Evolutionary conservation across 2,113 vertebrate genomes (phyloP), one percentile per base, ranked within the genome.

Genomic region (Limanda limanda): DNA sequence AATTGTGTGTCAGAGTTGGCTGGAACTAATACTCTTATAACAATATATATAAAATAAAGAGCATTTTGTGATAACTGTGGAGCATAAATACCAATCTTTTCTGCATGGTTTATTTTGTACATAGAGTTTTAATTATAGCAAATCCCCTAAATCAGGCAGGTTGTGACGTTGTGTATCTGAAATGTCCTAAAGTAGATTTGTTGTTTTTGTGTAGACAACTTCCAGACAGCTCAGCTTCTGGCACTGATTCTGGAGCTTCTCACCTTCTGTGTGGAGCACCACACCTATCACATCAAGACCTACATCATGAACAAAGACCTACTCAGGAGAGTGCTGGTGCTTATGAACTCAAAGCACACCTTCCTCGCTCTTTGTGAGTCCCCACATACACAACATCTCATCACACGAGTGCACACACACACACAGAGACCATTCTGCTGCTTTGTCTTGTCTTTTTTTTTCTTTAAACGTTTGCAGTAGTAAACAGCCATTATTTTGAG

Each of bases 251-350:
- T 98, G 94, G 98, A 99, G 88, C 95, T 99, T 68, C 95, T 99
- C 48, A 98, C 97, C 12, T 99, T 98, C 85, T 98, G 97, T 88
- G 97, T 99, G 93, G 98, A 99, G 82, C 97, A 99, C 82, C 98
- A 98, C 84, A 97, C 97, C 0, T 99, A 99, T 58, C 98, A 99
- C 93, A 99, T 99, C 91, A 99, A 99, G 94, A 99, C 97, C 80
- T 99, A 98, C 92, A 99, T 99, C 79, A 98, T 99, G 97, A 99
- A 97, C 91, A 99, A 97, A 92, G 98, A 99, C 85, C 94, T 99
- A 86, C 95, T 99, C 83, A 94, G 97, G 85, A 95, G 97, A 95
- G 97, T 99, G 0, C 92, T 99, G 87, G 95, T 98, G 68, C 96
- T 99, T 83, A 99, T 99, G 97, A 98, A 98, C 92, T 99, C 97